Base-by-base conservation (phyloP, 1,140 invertebrate genomes). In the Zaprionus nigranus region DNA sequence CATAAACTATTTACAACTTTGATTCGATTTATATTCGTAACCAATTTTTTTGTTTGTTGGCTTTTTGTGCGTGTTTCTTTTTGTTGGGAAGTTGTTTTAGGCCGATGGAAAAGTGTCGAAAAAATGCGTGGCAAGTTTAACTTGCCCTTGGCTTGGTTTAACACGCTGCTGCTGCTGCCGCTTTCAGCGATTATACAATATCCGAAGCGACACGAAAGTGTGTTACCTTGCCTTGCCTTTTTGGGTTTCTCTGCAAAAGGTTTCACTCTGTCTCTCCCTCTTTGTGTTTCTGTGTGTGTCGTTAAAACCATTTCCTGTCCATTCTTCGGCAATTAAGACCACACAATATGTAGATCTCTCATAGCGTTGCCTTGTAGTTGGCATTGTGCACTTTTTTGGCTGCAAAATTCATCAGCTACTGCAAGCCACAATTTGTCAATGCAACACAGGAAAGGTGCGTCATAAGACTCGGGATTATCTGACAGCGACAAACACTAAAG, bases 1-100 rank as follows among this genome's bases (percentile, higher is more conserved):
- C 70, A 87, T 88, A 83, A 77, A 81, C 76, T 66, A 72, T 87
- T 87, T 76, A 79, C 60, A 71, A 85, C 75, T 76, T 74, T 74
- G 46, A 67, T 75, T 69, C 53, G 67, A 81, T 71, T 66, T 78
- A 61, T 26, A 77, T 51, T 51, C 46, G 20, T 81, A 81, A 82
- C 56, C 68, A 70, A 60, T 64, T 65, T 80, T 76, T 77, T 57
- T 64, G 38, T 15, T 49, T 49, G 24, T 26, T 26, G 17, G n/a
- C 9, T 59, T 46, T 79, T 80, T 80, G 75, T 58, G 2, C 6
- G 69, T 58, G 54, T 36, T 20, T 17, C n/a, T 34, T 12, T 49
- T 58, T 26, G 24, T 26, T 43, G 17, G 20, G 1, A 60, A 60
- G 17, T 54, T 72, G 40, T 59, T 66, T 72, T 66, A 49, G 67